Conservation (phyloP, 1,140 invertebrate species). For the Megalonaias nervosa region DNA sequence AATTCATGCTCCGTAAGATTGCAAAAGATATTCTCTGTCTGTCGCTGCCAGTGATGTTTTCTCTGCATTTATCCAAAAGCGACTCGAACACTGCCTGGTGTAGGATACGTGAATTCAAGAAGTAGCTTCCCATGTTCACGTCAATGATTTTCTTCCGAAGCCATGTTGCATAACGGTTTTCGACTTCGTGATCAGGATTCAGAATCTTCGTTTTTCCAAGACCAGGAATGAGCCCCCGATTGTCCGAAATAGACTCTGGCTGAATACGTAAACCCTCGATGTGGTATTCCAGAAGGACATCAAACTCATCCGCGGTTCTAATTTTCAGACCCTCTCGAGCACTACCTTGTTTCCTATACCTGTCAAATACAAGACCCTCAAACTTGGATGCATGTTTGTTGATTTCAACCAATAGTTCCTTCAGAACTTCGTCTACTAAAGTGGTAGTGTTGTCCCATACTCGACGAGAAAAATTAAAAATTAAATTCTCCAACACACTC, state of each 20-base stretch:
- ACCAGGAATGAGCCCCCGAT: background rate
- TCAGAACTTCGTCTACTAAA: conserved; percentile 18
- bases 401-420: conserved; percentile 15
- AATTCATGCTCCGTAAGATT: too few relatives aligned
- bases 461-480: too few relatives aligned
- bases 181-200: background rate
- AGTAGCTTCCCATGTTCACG: background rate
- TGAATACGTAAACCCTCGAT: conserved; percentile 11
- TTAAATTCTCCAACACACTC: too few relatives aligned
- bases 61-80: conserved; percentile 10
- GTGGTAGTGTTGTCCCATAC: too few relatives aligned
- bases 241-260: background rate
- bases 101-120: conserved; percentile 13
- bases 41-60: too few relatives aligned
- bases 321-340: conserved; percentile 30
- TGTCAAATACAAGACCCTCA: conserved; percentile 18
- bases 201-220: background rate
- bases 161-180: background rate
- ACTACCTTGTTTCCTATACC: conserved; percentile 26
- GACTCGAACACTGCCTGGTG: conserved; percentile 16
- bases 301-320: conserved; percentile 22
- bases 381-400: background rate
- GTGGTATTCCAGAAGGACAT: conserved; percentile 19
- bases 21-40: too few relatives aligned
- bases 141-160: background rate